These are phyloP conservation scores for Acleris holmiana DNA, from an alignment of 2,888 invertebrate species.

Conservation along the genomic window DNA sequence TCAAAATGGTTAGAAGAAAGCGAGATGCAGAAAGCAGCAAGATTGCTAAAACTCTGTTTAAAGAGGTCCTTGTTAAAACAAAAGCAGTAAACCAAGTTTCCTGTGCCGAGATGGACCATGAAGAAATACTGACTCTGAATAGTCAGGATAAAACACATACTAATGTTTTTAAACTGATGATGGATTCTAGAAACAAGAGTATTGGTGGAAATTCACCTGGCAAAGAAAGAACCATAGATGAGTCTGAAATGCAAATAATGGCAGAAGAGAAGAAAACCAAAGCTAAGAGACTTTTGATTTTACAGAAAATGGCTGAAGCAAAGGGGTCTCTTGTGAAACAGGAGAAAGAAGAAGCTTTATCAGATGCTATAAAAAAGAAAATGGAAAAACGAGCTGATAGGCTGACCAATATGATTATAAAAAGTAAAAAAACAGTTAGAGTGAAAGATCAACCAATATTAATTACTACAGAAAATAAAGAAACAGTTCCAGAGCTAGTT, in stretches of 20 bases:
- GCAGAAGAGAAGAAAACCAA: slow-evolving; percentile 61
- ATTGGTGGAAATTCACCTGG: slow-evolving; percentile 87
- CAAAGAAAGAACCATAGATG: slow-evolving; percentile 67
- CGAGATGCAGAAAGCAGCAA: slow-evolving; percentile 44
- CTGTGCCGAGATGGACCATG: slow-evolving; percentile 2
- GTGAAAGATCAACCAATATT: slow-evolving; percentile 23
- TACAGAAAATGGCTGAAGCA: slow-evolving; percentile 86
- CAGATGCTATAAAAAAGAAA: slow-evolving; percentile 82
- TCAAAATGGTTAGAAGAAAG: slow-evolving; percentile 68
- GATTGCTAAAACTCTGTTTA: slow-evolving; percentile 28
- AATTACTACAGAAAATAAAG: slow-evolving; percentile 28
- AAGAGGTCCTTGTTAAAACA: slow-evolving; percentile 10
- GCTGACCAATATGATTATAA: slow-evolving; percentile 76
- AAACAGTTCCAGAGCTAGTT: slow-evolving; percentile 40
- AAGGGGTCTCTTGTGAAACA: slow-evolving; percentile 86
- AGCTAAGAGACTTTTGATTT: slow-evolving; percentile 77
- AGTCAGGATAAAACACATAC: slow-evolving; percentile 61
- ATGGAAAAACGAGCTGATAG: slow-evolving; percentile 86
- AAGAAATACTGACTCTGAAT: slow-evolving; percentile 12
- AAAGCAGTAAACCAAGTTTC: neutral
- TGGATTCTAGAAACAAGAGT: slow-evolving; percentile 87
- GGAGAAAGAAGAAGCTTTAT: slow-evolving; percentile 83
- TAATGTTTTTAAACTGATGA: slow-evolving; percentile 87
- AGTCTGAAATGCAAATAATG: slow-evolving; percentile 53
- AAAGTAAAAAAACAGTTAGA: slow-evolving; percentile 30